Evolutionary conservation across 2,797 vertebrate species (phyloP), one percentile per base, ranked within the genome.

Genomic region (Austrolebias charrua): DNA sequence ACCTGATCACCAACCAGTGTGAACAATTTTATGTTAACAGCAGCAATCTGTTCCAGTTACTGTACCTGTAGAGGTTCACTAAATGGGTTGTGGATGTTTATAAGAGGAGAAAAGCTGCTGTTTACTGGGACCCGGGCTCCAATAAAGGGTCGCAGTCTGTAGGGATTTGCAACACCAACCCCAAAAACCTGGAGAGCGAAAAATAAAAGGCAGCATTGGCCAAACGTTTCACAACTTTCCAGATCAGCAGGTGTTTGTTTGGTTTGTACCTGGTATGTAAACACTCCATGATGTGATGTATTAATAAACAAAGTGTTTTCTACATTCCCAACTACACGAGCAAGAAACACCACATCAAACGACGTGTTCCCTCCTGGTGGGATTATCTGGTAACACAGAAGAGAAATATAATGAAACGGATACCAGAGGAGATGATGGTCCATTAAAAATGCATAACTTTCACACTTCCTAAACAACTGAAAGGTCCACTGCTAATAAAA

Each of bases 261-360:
- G 6, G 13, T 55, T 16, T 83, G 67, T 95, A 99, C 97, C 97
- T 99, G 98, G 92, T 98, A 99, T 89, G 97, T 98, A 94, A 99
- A 99, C 89, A 98, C 94, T 88, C 96, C 98, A 87, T 99, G 98
- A 93, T 97, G 95, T 73, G 97, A 98, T 71, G 96, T 99, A 79
- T 99, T 99, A 96, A 99, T 99, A 99, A 99, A 99, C 98, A 99
- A 98, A 88, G 97, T 98, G 90, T 99, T 99, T 93, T 99, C 97
- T 93, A 99, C 96, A 86, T 98, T 99, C 82, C 98, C 97, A 85
- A 99, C 96, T 85, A 98, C 95, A 92, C 97, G 94, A 77, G 96
- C 96, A 0, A 99, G 96, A 92, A 99, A 99, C 88, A 99, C 96
- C 7, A 98, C 96, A 92, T 99, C 96, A 56, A 99, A 99, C 13